Percentiles rank a stretch among this genome's conserved stretches.
These are phyloP conservation scores for Muscidifurax raptorellus DNA, from an alignment of 1,140 invertebrate genomes.

Conservation along the genomic window DNA sequence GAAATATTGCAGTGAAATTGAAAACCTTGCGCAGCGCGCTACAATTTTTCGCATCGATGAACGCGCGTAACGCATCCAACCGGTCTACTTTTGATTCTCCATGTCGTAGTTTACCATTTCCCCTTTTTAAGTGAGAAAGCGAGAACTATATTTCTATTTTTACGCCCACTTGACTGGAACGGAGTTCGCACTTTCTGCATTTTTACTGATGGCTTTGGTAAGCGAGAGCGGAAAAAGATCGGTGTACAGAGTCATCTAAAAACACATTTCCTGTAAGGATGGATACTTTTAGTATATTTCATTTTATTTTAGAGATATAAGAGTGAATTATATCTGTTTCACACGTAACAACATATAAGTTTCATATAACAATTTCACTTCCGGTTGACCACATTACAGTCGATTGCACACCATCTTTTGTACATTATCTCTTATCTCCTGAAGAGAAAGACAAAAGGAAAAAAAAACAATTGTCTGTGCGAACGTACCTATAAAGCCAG, in stretches of 20 bases:
- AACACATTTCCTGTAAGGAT: too few relatives aligned
- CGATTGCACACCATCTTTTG: not conserved
- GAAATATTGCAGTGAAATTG: not conserved
- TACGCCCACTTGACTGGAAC: not conserved
- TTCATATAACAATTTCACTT: conserved; percentile 2
- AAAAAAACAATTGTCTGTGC: not conserved
- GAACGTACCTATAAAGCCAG: not conserved
- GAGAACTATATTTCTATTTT: conserved; percentile 19
- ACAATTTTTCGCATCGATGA: not conserved
- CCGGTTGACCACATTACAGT: not conserved
- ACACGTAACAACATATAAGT: not conserved
- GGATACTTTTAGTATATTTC: too few relatives aligned
- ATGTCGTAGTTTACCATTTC: not conserved
- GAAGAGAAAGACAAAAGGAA: not conserved
- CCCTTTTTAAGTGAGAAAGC: not conserved
- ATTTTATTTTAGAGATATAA: too few relatives aligned
- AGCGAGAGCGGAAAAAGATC: too few relatives aligned
- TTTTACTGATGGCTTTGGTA: too few relatives aligned
- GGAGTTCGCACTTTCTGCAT: not conserved
- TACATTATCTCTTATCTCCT: not conserved
- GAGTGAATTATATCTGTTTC: not conserved
- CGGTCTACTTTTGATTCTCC: conserved; percentile 2
- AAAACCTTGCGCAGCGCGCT: not conserved
- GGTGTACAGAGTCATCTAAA: too few relatives aligned
- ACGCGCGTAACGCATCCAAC: not conserved